Conservation (phyloP, 2,888 invertebrate species). For the Pachycephus smyrnensis region DNA sequence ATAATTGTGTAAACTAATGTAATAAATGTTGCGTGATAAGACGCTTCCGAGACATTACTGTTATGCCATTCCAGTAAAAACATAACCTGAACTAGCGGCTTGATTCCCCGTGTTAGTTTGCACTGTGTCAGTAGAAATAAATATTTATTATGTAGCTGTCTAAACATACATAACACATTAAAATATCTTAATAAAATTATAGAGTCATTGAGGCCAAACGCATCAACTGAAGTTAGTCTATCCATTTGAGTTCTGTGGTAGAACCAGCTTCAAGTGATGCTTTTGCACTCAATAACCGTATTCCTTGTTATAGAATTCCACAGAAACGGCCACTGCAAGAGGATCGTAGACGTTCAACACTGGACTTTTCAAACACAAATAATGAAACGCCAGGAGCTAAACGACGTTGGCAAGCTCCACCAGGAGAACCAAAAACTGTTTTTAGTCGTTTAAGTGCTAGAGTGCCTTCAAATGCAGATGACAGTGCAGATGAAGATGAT, state of each 20-base stretch:
- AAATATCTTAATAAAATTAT: background rate
- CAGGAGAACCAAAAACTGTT: conserved; percentile 62
- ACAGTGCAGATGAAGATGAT: conserved; percentile 64
- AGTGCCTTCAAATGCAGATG: conserved; percentile 62
- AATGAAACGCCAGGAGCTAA: conserved; percentile 55
- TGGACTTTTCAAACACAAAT: conserved; percentile 49
- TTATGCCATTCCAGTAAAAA: background rate
- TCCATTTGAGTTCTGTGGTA: background rate
- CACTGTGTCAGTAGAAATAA: background rate
- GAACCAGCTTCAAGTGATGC: background rate
- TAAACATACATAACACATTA: background rate
- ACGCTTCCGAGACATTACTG: background rate
- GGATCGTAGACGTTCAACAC: conserved; percentile 54
- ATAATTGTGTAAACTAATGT: background rate
- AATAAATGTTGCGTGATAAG: background rate
- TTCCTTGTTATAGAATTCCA: conserved; percentile 40
- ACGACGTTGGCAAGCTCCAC: conserved; percentile 55
- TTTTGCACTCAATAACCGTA: conserved; percentile 11
- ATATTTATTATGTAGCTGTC: background rate
- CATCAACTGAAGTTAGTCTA: background rate
- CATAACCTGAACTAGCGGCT: background rate
- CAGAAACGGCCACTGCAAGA: conserved; percentile 61
- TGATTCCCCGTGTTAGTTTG: background rate
- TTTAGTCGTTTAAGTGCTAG: conserved; percentile 64
- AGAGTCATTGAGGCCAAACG: background rate